A percentile compares a stretch with the other conserved stretches of the same genome.
Conservation (phyloP, 1,140 invertebrate genomes). For the Neodiprion virginianus region DNA sequence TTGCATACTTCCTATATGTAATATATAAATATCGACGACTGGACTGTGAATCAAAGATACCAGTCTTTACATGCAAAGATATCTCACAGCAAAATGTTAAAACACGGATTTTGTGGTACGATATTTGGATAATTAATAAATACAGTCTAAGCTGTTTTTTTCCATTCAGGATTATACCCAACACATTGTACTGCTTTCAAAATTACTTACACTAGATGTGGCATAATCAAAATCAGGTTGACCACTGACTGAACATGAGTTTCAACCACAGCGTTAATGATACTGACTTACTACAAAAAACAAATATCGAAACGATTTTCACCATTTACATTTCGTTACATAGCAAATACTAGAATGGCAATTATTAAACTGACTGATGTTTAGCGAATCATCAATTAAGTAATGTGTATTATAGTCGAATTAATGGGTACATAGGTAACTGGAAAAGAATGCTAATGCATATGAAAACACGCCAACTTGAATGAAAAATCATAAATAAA, state of each 20-base stretch:
- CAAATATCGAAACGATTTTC: neutral
- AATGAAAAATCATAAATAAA: conserved; percentile 1
- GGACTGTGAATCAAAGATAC: neutral
- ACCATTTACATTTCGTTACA: neutral
- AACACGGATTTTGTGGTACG: too few species aligned
- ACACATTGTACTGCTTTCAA: too few species aligned
- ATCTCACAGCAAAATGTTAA: too few species aligned
- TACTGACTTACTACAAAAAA: too few species aligned
- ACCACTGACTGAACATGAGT: too few species aligned
- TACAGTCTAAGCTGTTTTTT: too few species aligned
- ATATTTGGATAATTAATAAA: too few species aligned
- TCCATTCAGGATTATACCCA: too few species aligned
- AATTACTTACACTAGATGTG: too few species aligned
- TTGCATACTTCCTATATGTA: neutral
- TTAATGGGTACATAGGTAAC: neutral
- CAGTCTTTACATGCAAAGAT: too few species aligned
- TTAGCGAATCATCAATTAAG: neutral
- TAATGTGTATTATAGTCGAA: neutral
- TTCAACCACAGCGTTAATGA: too few species aligned
- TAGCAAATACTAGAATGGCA: neutral
- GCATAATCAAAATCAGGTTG: too few species aligned
- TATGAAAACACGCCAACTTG: neutral
- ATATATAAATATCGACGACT: neutral
- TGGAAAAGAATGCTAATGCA: neutral
- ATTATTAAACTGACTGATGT: neutral